Base-by-base conservation (phyloP, 2,888 invertebrate species). In the Flexamia atlantica region DNA sequence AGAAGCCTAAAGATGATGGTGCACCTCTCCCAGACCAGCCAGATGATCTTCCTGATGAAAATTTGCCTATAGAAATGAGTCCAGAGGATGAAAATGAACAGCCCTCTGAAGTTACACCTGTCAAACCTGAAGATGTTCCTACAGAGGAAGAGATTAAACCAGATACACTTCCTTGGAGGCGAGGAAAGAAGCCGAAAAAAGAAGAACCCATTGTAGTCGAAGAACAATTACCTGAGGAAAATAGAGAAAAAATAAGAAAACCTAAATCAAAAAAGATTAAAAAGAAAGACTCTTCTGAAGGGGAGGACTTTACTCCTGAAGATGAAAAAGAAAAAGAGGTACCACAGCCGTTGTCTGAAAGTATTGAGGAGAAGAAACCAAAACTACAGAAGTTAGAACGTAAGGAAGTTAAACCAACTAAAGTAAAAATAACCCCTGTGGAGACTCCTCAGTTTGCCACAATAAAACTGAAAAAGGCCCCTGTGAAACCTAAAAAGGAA, bases 371-470 rank as follows among this genome's bases (percentile, higher is more conserved):
- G 25, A 30, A 36, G 9, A 53, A 79, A 82, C 82, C 74, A n/a
- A 17, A 53, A 42, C 81, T 83, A 9, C 82, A 83, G 28, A 84
- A 82, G 28, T 50, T 87, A 46, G 86, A 86, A 50, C 84, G 84
- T 3, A 84, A 85, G 20, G 83, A 84, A 82, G 82, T 86, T 9
- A 85, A 85, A 81, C 85, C 87, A n/a, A 83, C 82, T 10, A 86
- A 87, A 85, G 84, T 87, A 0, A 81, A 86, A 57, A 32, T 87
- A 10, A 79, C 83, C 1, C 85, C 85, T 10, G 86, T 87, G 4
- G 91, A 93, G 86, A 90, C 92, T 10, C 93, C 95, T 0, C 92
- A 93, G 83, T 93, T 94, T 87, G 93, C 93, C 82, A 92, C 94
- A 89, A 90, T 95, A 1, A 87, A 89, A 14, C 84, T 91, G 64